phyloP scores from a whole-genome alignment of 1,140 invertebrate genomes.

The Brachystomella parvula region DNA sequence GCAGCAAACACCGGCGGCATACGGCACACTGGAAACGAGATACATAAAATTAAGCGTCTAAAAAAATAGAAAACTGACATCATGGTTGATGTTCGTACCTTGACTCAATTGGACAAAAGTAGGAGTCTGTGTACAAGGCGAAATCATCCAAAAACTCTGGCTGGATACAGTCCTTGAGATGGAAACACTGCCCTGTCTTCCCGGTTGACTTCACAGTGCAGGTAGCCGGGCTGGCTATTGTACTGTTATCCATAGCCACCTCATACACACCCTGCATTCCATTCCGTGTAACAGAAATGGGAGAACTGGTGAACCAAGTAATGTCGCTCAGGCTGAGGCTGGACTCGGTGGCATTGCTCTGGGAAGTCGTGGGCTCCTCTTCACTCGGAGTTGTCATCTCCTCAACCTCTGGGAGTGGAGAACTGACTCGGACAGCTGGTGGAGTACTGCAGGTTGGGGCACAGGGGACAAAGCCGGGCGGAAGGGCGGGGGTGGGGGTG shows the following conservation, averaged over 20 bases:
- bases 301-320: not conserved
- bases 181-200: slow-evolving; percentile 18
- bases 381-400: not conserved
- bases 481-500: too few relatives aligned
- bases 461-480: too few relatives aligned
- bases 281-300: not conserved
- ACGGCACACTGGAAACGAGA: not conserved
- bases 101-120: slow-evolving; percentile 26
- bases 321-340: not conserved
- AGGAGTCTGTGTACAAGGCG: slow-evolving; percentile 14
- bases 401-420: too few relatives aligned
- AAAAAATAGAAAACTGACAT: not conserved
- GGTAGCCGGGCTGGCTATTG: not conserved
- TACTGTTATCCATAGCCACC: not conserved
- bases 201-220: not conserved
- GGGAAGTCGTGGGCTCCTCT: not conserved
- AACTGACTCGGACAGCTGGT: too few relatives aligned
- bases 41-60: not conserved
- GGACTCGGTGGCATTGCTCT: not conserved
- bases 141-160: slow-evolving; percentile 11
- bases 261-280: not conserved
- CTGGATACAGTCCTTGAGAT: slow-evolving; percentile 25
- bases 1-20: slow-evolving; percentile 9
- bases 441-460: too few relatives aligned
- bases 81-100: not conserved